These are phyloP conservation scores for Aporophyla nigra DNA, from an alignment of 2,888 invertebrate species.

Conservation along the genomic window DNA sequence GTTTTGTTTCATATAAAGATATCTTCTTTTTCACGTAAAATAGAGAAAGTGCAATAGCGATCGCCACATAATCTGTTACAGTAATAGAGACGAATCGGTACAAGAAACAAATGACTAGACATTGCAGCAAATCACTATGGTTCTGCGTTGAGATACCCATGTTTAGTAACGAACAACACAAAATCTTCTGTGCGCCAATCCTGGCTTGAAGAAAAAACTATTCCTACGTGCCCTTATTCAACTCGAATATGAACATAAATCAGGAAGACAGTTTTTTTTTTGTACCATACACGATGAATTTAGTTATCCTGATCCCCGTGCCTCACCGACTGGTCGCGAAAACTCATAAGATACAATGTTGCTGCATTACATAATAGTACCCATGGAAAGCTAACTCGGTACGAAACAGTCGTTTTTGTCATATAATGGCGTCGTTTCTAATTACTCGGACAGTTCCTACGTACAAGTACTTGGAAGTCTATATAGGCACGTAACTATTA, in stretches of 20 bases:
- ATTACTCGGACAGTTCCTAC: constrained; percentile 15
- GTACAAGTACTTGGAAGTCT: background rate
- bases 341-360: constrained; percentile 10
- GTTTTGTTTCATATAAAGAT: background rate
- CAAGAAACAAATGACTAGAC: constrained; percentile 5
- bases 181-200: background rate
- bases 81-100: background rate
- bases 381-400: background rate
- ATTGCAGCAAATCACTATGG: constrained; percentile 5
- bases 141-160: background rate
- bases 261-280: background rate
- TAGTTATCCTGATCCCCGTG: background rate
- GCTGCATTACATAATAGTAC: background rate
- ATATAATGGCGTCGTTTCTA: constrained; percentile 28
- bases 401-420: background rate
- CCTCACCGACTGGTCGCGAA: background rate
- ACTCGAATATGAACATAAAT: constrained; percentile 3
- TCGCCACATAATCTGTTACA: background rate
- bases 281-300: background rate
- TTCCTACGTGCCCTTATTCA: background rate
- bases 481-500: background rate
- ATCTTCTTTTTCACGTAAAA: background rate
- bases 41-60: background rate
- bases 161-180: background rate
- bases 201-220: constrained; percentile 5